Evolutionary conservation across 2,113 vertebrate species (phyloP), one percentile per base, ranked within the genome.

Genomic region (Carlito syrichta): DNA sequence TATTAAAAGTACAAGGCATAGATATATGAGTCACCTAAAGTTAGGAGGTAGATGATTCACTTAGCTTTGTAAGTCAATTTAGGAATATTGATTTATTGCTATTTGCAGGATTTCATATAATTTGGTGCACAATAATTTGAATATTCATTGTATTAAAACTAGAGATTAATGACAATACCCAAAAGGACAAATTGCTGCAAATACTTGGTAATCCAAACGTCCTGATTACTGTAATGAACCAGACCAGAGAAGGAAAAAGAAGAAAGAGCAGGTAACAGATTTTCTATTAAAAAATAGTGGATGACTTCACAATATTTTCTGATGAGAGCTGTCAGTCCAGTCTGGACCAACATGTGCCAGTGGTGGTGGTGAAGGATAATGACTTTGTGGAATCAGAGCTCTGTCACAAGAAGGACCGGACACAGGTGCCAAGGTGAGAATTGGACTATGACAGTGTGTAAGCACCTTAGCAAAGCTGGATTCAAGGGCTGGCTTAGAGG

Each of bases 71-170:
- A n/a, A 48, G 52, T 63, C 77, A n/a, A 32, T 27, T 90, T 35
- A 84, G 63, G 45, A 54, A 74, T 30, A 32, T 35, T 86, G 52
- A 74, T 88, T 71, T 45, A 68, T 6, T 60, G 52, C 62, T 76
- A 12, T 35, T 92, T 83, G 74, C 63, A 87, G 62, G 71, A 76
- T 79, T 78, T 62, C 73, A 9, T 50, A 43, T 78, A 92, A 91
- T 66, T 81, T 48, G 50, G 32, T 73, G 13, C 11, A 60, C 10
- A 76, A 69, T 77, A 66, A 81, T 91, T 68, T 93, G 89, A 95
- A 94, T 91, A 93, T 86, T 50, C 66, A 43, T 81, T 86, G 86
- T 93, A 86, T 94, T 96, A 97, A 94, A 97, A 81, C 40, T 27
- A 50, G n/a, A n/a, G 77, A 96, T 95, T 82, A 83, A 96, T 96